phyloP scores from a whole-genome alignment of 2,888 invertebrate species.

The Pyrrhosoma nymphula region DNA sequence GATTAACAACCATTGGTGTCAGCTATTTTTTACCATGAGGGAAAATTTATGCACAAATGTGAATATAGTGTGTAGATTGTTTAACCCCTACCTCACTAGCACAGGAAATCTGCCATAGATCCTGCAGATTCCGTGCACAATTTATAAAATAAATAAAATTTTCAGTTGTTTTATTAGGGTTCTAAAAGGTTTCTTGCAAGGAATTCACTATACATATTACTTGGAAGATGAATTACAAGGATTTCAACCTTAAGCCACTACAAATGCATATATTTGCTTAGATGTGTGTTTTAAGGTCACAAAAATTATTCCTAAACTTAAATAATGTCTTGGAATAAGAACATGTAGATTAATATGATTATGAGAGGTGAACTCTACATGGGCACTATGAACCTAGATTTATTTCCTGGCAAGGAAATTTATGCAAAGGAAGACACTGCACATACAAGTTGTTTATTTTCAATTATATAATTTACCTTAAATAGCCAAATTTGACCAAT shows the following conservation, averaged over 20 bases:
- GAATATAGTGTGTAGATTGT: background rate
- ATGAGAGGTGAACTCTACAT: background rate
- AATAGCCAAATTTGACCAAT: background rate
- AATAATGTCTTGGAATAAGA: no score
- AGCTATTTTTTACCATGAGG: background rate
- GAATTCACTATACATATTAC: background rate
- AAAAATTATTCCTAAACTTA: background rate
- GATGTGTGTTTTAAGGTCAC: background rate
- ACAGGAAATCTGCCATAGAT: no score
- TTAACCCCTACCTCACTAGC: no score
- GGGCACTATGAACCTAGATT: background rate
- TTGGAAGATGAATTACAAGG: background rate
- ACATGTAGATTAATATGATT: no score
- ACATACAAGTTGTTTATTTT: no score
- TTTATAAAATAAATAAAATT: no score
- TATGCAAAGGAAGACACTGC: background rate
- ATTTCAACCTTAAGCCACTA: background rate
- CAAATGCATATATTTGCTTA: background rate
- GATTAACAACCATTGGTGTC: background rate
- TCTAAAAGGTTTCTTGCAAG: no score
- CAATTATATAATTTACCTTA: background rate
- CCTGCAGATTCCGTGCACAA: no score
- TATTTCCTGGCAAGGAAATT: conserved; percentile 8
- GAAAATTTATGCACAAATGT: background rate
- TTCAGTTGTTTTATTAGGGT: no score